These are phyloP conservation scores for Helicoverpa zea DNA, from an alignment of 1,140 invertebrate species.

Conservation along the genomic window DNA sequence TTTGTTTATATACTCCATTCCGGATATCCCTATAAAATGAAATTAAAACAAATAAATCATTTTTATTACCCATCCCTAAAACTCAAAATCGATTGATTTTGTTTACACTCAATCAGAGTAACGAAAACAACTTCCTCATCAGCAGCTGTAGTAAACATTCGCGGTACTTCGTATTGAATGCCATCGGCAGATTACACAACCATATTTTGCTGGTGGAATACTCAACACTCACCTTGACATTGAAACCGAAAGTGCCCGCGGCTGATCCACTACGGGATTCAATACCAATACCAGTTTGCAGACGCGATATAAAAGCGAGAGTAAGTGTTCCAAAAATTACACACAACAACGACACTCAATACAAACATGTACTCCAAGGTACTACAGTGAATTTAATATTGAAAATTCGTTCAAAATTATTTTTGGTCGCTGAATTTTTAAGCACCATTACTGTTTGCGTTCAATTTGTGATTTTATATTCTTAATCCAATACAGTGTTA, in stretches of 20 bases:
- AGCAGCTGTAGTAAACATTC: conserved; percentile 17
- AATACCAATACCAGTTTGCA: conserved; percentile 67
- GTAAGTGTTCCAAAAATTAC: conserved; percentile 68
- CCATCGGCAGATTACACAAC: conserved; percentile 52
- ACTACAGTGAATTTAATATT: conserved; percentile 32
- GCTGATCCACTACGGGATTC: conserved; percentile 56
- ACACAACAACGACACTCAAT: conserved; percentile 64
- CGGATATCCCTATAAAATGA: background rate
- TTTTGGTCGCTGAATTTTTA: background rate
- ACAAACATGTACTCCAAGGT: conserved; percentile 81
- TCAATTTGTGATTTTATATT: too few relatives aligned
- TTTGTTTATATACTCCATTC: background rate
- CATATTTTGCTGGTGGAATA: conserved; percentile 47
- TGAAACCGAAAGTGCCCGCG: conserved; percentile 70
- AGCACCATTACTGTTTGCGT: too few relatives aligned
- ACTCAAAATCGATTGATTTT: background rate
- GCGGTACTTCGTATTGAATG: conserved; percentile 39
- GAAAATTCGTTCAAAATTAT: background rate
- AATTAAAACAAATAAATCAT: background rate
- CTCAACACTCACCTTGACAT: conserved; percentile 72
- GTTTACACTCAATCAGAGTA: conserved; percentile 12
- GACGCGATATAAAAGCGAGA: conserved; percentile 76
- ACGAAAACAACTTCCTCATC: conserved; percentile 38
- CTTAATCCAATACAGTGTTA: too few relatives aligned
- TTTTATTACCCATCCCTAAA: background rate